A percentile compares a stretch with the other conserved stretches of the same genome.
These are phyloP conservation scores for Ameiurus melas DNA, from an alignment of 2,113 vertebrate genomes.

Conservation along the genomic window DNA sequence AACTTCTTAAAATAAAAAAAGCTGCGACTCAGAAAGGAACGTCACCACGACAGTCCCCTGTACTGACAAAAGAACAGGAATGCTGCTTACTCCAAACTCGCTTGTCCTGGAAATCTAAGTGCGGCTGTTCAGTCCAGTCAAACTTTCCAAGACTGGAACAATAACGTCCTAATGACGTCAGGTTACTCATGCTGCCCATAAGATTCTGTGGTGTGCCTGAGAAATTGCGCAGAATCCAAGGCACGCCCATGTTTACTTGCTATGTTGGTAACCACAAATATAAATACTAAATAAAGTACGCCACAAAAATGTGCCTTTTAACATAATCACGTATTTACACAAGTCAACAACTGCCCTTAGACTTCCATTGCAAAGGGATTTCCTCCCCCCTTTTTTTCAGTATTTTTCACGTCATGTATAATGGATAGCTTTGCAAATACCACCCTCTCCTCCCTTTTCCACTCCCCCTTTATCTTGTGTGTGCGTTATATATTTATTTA, in stretches of 20 bases:
- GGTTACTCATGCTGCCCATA: background rate
- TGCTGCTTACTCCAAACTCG: background rate
- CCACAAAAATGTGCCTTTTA: background rate
- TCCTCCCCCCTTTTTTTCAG: background rate
- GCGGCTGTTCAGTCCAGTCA: background rate
- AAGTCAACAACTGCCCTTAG: background rate
- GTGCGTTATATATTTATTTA: too few species aligned
- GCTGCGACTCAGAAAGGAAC: background rate
- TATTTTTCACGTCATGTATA: too few species aligned
- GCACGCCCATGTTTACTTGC: background rate
- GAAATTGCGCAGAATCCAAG: background rate
- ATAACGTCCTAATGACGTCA: background rate
- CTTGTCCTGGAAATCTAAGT: background rate
- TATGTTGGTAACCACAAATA: background rate
- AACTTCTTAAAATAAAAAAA: background rate
- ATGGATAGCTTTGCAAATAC: too few species aligned
- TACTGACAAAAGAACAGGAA: background rate
- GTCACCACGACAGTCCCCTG: too few species aligned
- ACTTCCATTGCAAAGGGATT: background rate
- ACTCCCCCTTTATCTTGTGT: too few species aligned
- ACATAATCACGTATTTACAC: background rate
- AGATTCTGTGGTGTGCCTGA: background rate
- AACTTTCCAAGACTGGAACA: background rate
- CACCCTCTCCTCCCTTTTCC: too few species aligned
- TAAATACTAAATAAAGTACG: background rate